These are phyloP conservation scores for Alaudala cheleensis DNA, from an alignment of 2,113 vertebrate species.

Conservation along the genomic window DNA sequence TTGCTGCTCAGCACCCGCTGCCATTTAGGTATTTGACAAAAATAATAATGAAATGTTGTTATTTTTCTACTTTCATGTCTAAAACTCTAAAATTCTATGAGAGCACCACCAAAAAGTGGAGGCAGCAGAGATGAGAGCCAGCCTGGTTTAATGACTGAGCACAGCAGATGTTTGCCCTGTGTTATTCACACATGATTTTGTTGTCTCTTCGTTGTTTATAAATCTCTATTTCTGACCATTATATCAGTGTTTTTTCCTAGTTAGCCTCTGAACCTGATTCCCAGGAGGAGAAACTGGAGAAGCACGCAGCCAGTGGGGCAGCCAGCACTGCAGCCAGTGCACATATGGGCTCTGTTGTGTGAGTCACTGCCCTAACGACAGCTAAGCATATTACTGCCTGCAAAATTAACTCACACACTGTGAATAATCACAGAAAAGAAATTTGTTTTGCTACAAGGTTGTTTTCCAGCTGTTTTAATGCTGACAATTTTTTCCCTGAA, in stretches of 20 bases:
- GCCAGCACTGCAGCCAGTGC: background rate
- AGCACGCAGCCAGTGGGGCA: background rate
- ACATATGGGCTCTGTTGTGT: constrained; percentile 25
- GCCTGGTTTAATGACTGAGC: background rate
- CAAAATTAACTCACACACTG: constrained; percentile 78
- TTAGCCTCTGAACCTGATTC: constrained; percentile 37
- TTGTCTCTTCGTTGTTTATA: background rate
- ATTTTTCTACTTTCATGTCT: background rate
- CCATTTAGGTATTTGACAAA: background rate
- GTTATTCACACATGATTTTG: background rate
- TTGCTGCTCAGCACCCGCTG: background rate
- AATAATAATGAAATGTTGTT: background rate
- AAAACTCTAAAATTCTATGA: background rate
- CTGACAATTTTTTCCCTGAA: constrained; percentile 71
- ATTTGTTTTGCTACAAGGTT: constrained; percentile 78
- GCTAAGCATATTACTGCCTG: constrained; percentile 65
- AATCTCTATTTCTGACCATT: background rate
- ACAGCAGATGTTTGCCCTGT: constrained; percentile 32
- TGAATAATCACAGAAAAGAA: constrained; percentile 79
- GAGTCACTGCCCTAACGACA: constrained; percentile 54
- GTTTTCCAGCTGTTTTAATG: constrained; percentile 81
- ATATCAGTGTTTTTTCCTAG: constrained; percentile 10
- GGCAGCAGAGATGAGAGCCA: background rate
- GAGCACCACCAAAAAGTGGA: background rate
- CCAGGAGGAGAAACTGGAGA: background rate